Evolutionary conservation across 2,888 invertebrate genomes (phyloP).

Genomic region (Drosophila niveifrons): DNA sequence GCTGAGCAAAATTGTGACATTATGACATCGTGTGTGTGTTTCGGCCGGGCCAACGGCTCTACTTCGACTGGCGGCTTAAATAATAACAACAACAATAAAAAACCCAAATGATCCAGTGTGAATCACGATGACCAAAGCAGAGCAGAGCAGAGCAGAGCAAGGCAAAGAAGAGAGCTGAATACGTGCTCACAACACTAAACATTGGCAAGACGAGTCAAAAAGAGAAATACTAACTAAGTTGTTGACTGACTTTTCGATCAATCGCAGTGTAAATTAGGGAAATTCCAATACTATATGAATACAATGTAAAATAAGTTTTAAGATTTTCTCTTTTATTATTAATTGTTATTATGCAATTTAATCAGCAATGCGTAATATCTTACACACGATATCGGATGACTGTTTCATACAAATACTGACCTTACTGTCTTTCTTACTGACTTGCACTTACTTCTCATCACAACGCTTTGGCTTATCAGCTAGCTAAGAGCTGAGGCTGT

Average conservation of each 20-base stretch:
- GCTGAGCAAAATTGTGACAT: background rate
- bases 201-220: background rate
- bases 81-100: background rate
- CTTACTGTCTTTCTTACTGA: background rate
- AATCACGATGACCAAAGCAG: constrained; percentile 30
- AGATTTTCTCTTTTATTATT: too few species aligned
- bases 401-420: background rate
- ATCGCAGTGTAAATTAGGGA: background rate
- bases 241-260: background rate
- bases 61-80: constrained; percentile 26
- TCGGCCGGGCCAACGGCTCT: constrained; percentile 10
- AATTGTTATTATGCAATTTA: background rate
- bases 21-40: background rate
- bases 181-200: constrained; percentile 14
- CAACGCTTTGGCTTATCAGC: background rate
- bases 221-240: background rate
- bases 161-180: constrained; percentile 32
- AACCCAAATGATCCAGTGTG: constrained; percentile 33
- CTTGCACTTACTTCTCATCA: background rate
- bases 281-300: background rate
- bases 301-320: too few species aligned
- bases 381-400: background rate
- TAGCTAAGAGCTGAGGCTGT: background rate
- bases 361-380: background rate
- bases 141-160: background rate